Evolutionary conservation across 2,113 vertebrate genomes (phyloP).

Genomic region (Amphiprion ocellaris): DNA sequence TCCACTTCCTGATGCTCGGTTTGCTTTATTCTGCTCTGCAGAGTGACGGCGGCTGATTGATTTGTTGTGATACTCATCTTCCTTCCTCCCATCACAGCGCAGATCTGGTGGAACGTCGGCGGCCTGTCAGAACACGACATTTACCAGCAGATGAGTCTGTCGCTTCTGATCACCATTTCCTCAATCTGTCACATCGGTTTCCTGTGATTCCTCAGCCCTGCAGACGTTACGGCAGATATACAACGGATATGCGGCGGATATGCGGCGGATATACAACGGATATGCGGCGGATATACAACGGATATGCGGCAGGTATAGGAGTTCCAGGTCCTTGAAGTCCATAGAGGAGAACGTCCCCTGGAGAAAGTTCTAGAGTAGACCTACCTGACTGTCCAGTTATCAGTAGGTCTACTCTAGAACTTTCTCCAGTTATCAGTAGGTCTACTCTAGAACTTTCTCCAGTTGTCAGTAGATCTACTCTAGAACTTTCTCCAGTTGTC

Average conservation of each 20-base stretch:
- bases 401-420: no score
- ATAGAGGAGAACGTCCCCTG: no score
- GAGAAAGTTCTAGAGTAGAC: no score
- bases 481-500: no score
- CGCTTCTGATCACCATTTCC: slow-evolving; percentile 19
- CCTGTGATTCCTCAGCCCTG: neutral
- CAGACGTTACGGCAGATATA: neutral
- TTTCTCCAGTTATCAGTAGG: no score
- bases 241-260: neutral
- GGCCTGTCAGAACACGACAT: slow-evolving; percentile 15
- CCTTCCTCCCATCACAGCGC: slow-evolving; percentile 14
- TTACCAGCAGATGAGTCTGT: slow-evolving; percentile 36
- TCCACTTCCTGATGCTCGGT: slow-evolving; percentile 13
- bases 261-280: no score
- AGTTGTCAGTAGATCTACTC: no score
- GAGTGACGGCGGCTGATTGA: slow-evolving; percentile 37
- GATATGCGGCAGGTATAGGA: no score
- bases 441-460: no score
- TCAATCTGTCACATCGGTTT: slow-evolving; percentile 37
- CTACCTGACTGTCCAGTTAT: no score
- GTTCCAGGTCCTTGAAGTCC: no score
- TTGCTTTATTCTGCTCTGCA: slow-evolving; percentile 31
- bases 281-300: no score
- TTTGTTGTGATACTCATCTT: slow-evolving; percentile 35
- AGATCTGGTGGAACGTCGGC: neutral